Percentiles rank a stretch among this genome's conserved stretches.
Conservation (phyloP, 1,140 invertebrate species). For the Dreissena polymorpha region DNA sequence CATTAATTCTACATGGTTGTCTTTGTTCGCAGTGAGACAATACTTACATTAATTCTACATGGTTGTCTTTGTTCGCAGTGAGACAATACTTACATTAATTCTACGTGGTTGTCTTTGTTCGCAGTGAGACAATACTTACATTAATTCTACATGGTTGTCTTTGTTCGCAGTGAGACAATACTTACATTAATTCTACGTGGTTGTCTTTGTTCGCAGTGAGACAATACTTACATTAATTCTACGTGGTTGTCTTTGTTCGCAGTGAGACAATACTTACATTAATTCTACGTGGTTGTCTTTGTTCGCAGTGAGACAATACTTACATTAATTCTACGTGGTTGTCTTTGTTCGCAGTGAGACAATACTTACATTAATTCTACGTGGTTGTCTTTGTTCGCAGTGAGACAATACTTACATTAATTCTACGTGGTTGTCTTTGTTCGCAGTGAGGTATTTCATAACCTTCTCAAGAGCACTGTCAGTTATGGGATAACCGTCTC, state of each 20-base stretch:
- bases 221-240: not conserved
- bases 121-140: too few species aligned
- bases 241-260: not conserved
- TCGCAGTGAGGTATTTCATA: constrained; percentile 67
- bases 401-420: constrained; percentile 60
- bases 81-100: not conserved
- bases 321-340: not conserved
- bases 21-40: too few species aligned
- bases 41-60: not conserved
- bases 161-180: too few species aligned
- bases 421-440: constrained; percentile 67
- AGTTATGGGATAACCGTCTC: constrained; percentile 68
- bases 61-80: not conserved
- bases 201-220: too few species aligned
- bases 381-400: not conserved
- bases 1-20: not conserved
- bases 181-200: not conserved
- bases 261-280: not conserved
- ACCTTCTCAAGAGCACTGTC: constrained; percentile 64
- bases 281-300: not conserved
- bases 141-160: not conserved
- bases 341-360: not conserved
- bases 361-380: not conserved
- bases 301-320: not conserved
- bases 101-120: not conserved